A percentile compares a stretch with the other conserved stretches of the same genome.
Evolutionary conservation across 2,113 vertebrate genomes (phyloP).

Genomic region (Elephas maximus): DNA sequence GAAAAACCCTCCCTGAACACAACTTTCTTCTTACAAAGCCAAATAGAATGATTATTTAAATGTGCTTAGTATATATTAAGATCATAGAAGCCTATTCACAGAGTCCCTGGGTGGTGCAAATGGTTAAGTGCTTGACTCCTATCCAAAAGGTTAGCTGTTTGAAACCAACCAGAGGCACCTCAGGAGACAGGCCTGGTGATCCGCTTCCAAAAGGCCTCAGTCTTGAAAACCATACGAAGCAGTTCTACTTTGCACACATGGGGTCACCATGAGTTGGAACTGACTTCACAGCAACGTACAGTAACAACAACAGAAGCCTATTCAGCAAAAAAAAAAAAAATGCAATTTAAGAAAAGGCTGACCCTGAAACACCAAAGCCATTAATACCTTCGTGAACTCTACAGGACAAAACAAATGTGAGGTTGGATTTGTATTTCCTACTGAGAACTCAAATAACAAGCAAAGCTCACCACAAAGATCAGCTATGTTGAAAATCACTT

Average conservation of each 20-base stretch:
- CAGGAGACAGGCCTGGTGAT: neutral
- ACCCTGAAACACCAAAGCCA: neutral
- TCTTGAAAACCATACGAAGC: neutral
- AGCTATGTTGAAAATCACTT: neutral
- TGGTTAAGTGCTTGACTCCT: neutral
- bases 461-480: neutral
- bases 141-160: neutral
- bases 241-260: neutral
- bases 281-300: neutral
- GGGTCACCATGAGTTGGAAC: neutral
- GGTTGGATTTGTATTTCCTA: neutral
- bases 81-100: neutral
- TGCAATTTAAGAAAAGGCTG: neutral
- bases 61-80: neutral
- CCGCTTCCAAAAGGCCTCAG: neutral
- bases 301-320: neutral
- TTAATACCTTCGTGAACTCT: slow-evolving; percentile 26
- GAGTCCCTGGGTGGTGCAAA: neutral
- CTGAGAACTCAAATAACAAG: neutral
- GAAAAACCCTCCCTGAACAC: neutral
- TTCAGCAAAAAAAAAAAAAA: neutral
- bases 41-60: neutral
- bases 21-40: slow-evolving; percentile 27
- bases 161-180: neutral
- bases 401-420: neutral